Base-by-base conservation (phyloP, 2,888 invertebrate genomes). In the Euzophera pinguis region DNA sequence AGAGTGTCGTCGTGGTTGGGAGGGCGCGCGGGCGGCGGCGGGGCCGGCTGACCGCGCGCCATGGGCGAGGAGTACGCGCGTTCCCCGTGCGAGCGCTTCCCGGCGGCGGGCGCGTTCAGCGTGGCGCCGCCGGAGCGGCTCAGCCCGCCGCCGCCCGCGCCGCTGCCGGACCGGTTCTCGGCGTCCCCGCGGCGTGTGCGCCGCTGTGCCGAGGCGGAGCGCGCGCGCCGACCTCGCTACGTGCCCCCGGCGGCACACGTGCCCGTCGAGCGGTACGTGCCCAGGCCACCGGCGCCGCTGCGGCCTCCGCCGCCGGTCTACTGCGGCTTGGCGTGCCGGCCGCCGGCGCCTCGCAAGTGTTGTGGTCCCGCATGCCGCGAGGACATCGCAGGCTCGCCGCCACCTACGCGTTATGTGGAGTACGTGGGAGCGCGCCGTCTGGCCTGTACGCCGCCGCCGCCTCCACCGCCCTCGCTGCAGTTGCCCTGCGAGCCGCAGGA, bases 211-310 rank as follows among this genome's bases (percentile, higher is more conserved):
- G 93, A 94, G 53, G 92, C 92, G 60, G 93, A 93, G 60, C 94
- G 94, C 72, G 92, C 93, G 65, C 81, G 88, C 64, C 78, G 88
- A 58, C 93, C 79, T 78, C 89, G 93, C 63, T 93, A 94, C 67
- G 91, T 93, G 61, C 93, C 94, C 14, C 93, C 94, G 5, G 92
- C 93, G 57, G 93, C 93, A 12, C 94, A 94, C 78, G 93, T 93
- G 68, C 94, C 94, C 12, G 93, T 94, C 61, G 94, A 94, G 83
- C 92, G 94, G 65, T 94, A 94, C 76, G 93, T 94, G 62, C 93
- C 94, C 53, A 91, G 92, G 67, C 92, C 91, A 57, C 91, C 91
- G 37, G 86, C 87, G 50, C 87, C 86, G 62, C 71, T 82, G 64
- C 83, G 87, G 42, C 81, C 84, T 47, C 84, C 84, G 29, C 91